Conservation (phyloP, 2,113 vertebrate species). For the Pontoporia blainvillei region DNA sequence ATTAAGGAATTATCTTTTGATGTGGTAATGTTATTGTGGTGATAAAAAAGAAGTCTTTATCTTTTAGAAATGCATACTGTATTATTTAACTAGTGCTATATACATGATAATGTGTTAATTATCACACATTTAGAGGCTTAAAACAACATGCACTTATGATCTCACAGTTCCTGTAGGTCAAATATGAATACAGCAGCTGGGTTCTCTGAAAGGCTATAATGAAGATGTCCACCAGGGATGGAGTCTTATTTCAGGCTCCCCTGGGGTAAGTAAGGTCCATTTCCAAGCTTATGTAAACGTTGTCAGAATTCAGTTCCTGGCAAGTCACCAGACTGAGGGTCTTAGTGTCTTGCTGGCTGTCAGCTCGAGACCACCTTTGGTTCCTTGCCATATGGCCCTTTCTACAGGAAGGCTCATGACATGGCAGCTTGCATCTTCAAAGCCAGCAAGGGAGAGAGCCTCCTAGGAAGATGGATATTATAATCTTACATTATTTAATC, state of each 20-base stretch:
- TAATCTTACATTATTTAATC: neutral
- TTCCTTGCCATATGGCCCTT: neutral
- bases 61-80: neutral
- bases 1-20: neutral
- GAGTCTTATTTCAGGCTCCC: neutral
- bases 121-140: neutral
- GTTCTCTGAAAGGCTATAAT: neutral
- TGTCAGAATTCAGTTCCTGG: neutral
- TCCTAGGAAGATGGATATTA: neutral
- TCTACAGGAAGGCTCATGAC: neutral
- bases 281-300: neutral
- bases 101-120: neutral
- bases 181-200: neutral
- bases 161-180: neutral
- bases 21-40: neutral
- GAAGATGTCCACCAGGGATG: neutral
- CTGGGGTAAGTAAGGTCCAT: neutral
- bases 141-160: neutral
- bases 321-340: neutral
- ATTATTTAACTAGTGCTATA: neutral
- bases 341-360: neutral
- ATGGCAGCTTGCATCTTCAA: neutral
- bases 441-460: neutral
- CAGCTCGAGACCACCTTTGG: neutral
- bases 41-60: neutral